Evolutionary conservation across 1,140 invertebrate species (phyloP), one percentile per base, ranked within the genome.

Genomic region (Sitodiplosis mosellana): DNA sequence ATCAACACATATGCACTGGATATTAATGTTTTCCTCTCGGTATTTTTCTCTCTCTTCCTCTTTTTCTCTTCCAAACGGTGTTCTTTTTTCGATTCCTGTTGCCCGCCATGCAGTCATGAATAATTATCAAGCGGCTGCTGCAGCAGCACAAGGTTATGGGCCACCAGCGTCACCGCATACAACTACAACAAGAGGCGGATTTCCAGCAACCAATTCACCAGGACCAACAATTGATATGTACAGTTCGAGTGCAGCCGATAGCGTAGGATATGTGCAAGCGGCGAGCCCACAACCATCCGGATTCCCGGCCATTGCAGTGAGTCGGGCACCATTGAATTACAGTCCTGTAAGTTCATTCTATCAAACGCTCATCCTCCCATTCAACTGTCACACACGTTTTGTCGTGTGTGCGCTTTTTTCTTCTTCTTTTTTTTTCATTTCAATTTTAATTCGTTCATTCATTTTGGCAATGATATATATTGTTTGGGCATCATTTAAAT

Each of bases 221-320:
- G 81, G 82, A 43, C 81, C 83, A 2, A 74, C 78, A 57, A 83
- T 92, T 56, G 88, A 92, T 64, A 83, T 91, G 72, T 90, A 89
- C 72, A 85, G 77, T 69, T 83, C 82, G 57, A 76, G 69, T 56
- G 80, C 76, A 45, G 81, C 81, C 63, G 80, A 88, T 64, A 79
- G 81, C 66, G 85, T 89, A 45, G 85, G 85, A 62, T 91, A 91
- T 65, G 87, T 90, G 59, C 87, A 90, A 68, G 85, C 87, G 54
- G 83, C 86, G 59, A 90, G 85, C 68, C 87, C 87, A 54, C 89
- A 91, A 67, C 87, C 87, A 55, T 86, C 81, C 59, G 80, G 80
- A 57, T 90, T 91, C 68, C 86, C 87, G 57, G 80, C 82, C 55
- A 88, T 90, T 64, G 86, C 86, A 55, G 85, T 87, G 56, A 85